Percentiles rank a stretch among this genome's conserved stretches.
phyloP scores from a whole-genome alignment of 2,888 invertebrate species.

The Scaptomyza cyrtandrae region DNA sequence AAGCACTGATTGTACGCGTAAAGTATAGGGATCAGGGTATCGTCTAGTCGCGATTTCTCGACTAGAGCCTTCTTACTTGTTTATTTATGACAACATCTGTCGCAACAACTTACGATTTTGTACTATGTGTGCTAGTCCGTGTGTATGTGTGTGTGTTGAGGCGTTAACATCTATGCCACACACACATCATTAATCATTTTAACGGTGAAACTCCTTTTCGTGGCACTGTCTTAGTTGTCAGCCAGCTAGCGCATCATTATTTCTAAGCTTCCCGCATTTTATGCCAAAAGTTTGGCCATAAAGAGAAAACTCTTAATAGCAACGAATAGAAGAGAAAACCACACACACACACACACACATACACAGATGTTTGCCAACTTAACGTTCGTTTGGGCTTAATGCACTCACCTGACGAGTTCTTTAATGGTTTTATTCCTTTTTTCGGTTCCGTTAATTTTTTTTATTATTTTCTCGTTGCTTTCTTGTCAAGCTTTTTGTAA shows the following conservation, averaged over 20 bases:
- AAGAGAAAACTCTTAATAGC: slow-evolving; percentile 7
- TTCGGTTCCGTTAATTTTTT: background rate
- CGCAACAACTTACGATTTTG: slow-evolving; percentile 54
- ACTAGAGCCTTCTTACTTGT: too few species aligned
- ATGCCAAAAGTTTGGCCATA: slow-evolving; percentile 54
- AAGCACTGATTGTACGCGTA: too few species aligned
- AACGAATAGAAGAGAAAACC: background rate
- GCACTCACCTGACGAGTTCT: slow-evolving; percentile 31
- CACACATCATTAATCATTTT: slow-evolving; percentile 83
- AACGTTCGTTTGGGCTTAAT: background rate
- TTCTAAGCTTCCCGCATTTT: slow-evolving; percentile 43
- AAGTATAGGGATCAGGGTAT: too few species aligned
- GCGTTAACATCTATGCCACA: slow-evolving; percentile 74
- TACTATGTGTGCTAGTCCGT: slow-evolving; percentile 12
- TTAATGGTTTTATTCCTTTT: too few species aligned
- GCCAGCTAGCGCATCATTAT: slow-evolving; percentile 44
- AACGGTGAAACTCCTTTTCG: slow-evolving; percentile 68
- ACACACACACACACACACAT: background rate
- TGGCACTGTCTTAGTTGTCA: slow-evolving; percentile 17
- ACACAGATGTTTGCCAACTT: background rate
- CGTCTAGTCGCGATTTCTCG: too few species aligned
- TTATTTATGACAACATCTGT: slow-evolving; percentile 80
- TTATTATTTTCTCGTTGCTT: background rate
- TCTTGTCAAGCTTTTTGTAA: background rate
- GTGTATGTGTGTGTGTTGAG: slow-evolving; percentile 50